Evolutionary conservation across 2,888 invertebrate genomes (phyloP), one percentile per base, ranked within the genome.

Genomic region (Plebejus argus): DNA sequence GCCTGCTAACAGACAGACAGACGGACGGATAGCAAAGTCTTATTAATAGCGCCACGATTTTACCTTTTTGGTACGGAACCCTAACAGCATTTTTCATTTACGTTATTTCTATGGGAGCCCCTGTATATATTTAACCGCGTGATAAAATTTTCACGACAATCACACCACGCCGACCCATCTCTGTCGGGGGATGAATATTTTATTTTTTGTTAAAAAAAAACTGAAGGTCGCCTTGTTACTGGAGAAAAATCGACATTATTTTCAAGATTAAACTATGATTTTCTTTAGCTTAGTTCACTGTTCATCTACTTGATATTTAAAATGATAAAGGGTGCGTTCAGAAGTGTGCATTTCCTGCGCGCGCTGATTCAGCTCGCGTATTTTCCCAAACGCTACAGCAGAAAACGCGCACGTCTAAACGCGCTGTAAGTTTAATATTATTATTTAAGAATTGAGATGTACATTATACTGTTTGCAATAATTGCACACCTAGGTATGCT

Each of bases 71-170:
- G 18, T 53, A 5, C 53, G 53, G 53, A 53, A 53, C 53, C 18
- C 53, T 18, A 10, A 71, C 12, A 35, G 71, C 4, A 70, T 71
- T 71, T 71, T 39, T 71, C 35, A 71, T 71, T 20, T 39, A n/a
- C 35, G 5, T 70, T 15, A n/a, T n/a, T n/a, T n/a, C n/a, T n/a
- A n/a, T 33, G 28, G 28, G 18, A 66, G 18, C 28, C 66, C 15
- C 15, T 5, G 18, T 28, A 28, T 28, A 66, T 66, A 66, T 66
- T 66, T 66, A 66, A 66, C 28, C 18, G 66, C 33, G 61, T 66
- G 66, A 66, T 66, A 28, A 66, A 66, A 66, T 33, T 33, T 66
- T 66, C 66, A 66, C 20, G 66, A 66, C 28, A 33, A 15, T 33
- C 66, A 66, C 66, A 28, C 66, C 66, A 66, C 33, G 18, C 10